Conservation (phyloP, 2,888 invertebrate species). For the Cacoxenus indagator region DNA sequence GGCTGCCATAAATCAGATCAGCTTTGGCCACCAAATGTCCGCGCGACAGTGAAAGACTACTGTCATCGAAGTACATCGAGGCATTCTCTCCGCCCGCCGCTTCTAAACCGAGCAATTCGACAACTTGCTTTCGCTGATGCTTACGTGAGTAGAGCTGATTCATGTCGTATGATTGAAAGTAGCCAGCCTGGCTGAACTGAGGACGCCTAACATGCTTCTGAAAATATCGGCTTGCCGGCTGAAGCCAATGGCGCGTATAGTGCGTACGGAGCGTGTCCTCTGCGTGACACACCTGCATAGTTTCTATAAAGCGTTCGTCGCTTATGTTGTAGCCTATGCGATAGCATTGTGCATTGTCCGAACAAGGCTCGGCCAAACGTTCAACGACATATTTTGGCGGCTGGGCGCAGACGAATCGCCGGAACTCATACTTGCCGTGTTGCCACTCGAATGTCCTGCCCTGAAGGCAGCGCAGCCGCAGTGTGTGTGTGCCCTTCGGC, state of each 20-base stretch:
- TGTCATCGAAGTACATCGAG: conserved; percentile 54
- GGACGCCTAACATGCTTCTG: conserved; percentile 69
- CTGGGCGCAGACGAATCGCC: conserved; percentile 48
- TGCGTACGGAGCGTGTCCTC: conserved; percentile 60
- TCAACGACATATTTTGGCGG: conserved; percentile 50
- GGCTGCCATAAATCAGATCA: conserved; percentile 72
- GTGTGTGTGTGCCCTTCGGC: conserved; percentile 31
- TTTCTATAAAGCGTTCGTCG: conserved; percentile 60
- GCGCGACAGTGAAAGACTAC: conserved; percentile 67
- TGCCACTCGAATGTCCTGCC: conserved; percentile 49
- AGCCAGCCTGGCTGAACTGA: conserved; percentile 63
- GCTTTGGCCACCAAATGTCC: conserved; percentile 73
- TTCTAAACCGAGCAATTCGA: conserved; percentile 51
- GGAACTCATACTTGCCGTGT: conserved; percentile 47
- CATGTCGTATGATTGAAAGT: conserved; percentile 63
- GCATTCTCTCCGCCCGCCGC: conserved; percentile 27
- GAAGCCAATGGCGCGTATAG: conserved; percentile 66
- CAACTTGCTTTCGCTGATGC: conserved; percentile 64
- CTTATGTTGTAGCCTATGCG: conserved; percentile 69
- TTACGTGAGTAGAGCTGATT: conserved; percentile 61
- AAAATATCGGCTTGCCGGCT: conserved; percentile 69
- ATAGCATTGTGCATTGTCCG: conserved; percentile 44
- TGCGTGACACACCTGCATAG: conserved; percentile 70
- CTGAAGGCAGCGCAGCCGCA: conserved; percentile 50
- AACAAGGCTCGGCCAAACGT: conserved; percentile 45